Conservation (phyloP, 2,113 vertebrate species). For the Sebastes fasciatus region DNA sequence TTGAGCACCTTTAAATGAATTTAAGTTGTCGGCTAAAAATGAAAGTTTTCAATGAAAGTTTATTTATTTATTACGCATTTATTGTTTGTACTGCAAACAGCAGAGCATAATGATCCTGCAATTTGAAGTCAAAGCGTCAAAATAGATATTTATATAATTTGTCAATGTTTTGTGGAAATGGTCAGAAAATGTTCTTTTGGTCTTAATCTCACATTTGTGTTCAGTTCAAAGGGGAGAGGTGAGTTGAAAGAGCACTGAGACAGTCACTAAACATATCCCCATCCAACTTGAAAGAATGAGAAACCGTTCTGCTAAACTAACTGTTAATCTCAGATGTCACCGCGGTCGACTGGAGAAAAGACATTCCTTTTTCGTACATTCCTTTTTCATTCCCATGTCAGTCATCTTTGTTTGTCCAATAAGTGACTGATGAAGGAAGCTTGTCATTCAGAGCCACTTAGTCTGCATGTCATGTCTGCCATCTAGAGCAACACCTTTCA, state of each 20-base stretch:
- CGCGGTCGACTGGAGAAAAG: background rate
- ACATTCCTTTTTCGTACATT: background rate
- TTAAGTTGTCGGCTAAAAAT: too few relatives aligned
- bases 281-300: background rate
- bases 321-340: slow-evolving; percentile 23
- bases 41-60: too few relatives aligned
- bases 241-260: background rate
- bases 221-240: background rate
- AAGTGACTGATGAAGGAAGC: slow-evolving; percentile 59
- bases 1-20: too few relatives aligned
- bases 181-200: background rate
- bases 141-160: background rate
- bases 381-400: slow-evolving; percentile 27
- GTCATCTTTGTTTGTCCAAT: slow-evolving; percentile 8
- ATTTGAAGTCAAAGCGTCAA: background rate
- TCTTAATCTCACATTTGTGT: background rate
- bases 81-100: background rate
- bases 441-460: slow-evolving; percentile 44
- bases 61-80: too few relatives aligned
- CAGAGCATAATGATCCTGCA: background rate
- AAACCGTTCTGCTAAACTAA: background rate
- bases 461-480: slow-evolving; percentile 15
- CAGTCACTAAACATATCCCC: background rate
- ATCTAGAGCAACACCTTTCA: slow-evolving; percentile 9
- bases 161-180: background rate